Conservation (phyloP, 2,113 vertebrate genomes). For the Triplophysa siluroides region DNA sequence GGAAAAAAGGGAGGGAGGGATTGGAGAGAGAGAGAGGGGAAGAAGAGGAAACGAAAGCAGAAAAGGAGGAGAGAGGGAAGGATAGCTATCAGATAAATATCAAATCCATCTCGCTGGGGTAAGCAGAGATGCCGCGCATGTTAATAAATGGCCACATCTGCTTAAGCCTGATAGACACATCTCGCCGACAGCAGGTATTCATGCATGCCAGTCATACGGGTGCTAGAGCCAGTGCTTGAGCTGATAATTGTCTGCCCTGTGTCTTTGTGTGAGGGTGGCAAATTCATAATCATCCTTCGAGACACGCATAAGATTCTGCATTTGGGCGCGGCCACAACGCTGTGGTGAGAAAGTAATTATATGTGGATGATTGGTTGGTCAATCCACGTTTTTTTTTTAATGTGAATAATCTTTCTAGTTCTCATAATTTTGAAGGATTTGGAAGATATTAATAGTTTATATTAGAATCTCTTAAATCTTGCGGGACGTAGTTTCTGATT, state of each 20-base stretch:
- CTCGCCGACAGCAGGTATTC: slow-evolving; percentile 62
- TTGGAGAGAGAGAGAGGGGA: slow-evolving; percentile 44
- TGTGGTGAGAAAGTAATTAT: slow-evolving; percentile 7
- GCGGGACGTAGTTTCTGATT: neutral
- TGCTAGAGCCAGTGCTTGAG: slow-evolving; percentile 43
- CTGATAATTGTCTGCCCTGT: slow-evolving; percentile 56
- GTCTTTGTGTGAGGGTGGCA: slow-evolving; percentile 58
- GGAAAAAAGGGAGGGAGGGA: slow-evolving; percentile 38
- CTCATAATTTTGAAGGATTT: slow-evolving; percentile 9
- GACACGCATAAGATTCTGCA: slow-evolving; percentile 46
- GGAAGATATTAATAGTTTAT: neutral
- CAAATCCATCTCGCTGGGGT: slow-evolving; percentile 94
- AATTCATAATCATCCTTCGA: slow-evolving; percentile 56
- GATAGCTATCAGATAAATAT: slow-evolving; percentile 74
- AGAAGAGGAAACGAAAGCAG: slow-evolving; percentile 43
- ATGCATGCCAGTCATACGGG: slow-evolving; percentile 49
- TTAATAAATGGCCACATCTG: slow-evolving; percentile 99
- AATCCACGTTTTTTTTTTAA: neutral
- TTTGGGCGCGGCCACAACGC: slow-evolving; percentile 3
- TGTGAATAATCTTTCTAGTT: slow-evolving; percentile 2
- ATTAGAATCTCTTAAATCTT: slow-evolving; percentile 18
- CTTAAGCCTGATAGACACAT: slow-evolving; percentile 81
- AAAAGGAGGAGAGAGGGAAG: slow-evolving; percentile 2
- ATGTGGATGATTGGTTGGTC: neutral
- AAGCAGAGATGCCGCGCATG: slow-evolving; percentile 88